phyloP scores from a whole-genome alignment of 1,140 invertebrate genomes.

The Meloidogyne chitwoodi region DNA sequence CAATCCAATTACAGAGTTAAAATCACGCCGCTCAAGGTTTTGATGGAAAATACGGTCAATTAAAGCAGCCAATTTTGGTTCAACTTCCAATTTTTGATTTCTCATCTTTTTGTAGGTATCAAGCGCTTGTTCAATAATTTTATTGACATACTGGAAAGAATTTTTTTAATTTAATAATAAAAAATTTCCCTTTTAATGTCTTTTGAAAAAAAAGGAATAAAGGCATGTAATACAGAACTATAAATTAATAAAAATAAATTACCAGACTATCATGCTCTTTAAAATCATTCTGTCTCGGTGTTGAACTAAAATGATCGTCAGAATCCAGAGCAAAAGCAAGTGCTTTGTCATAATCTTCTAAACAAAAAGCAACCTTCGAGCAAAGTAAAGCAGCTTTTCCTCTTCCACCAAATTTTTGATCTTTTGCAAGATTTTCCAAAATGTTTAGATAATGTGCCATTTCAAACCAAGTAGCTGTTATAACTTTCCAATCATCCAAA shows the following conservation, averaged over 20 bases:
- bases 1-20: conserved; percentile 49
- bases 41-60: conserved; percentile 94
- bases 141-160: conserved; percentile 80
- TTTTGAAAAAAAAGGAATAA: no score
- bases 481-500: conserved; percentile 54
- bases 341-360: conserved; percentile 46
- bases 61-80: conserved; percentile 82
- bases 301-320: conserved; percentile 66
- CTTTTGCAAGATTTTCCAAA: conserved; percentile 74
- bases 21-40: conserved; percentile 42
- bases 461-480: conserved; percentile 57
- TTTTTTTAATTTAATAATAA: conserved; percentile 79
- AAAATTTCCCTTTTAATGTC: no score
- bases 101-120: conserved; percentile 61
- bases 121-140: conserved; percentile 63
- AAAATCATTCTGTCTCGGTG: conserved; percentile 86
- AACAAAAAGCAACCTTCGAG: conserved; percentile 71
- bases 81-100: conserved; percentile 65
- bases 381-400: conserved; percentile 90
- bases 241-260: conserved; percentile 4
- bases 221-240: no score
- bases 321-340: conserved; percentile 46
- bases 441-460: conserved; percentile 50
- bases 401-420: conserved; percentile 77
- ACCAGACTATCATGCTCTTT: conserved; percentile 60